These are phyloP conservation scores for Creontiades dilutus DNA, from an alignment of 2,888 invertebrate genomes.

Conservation along the genomic window DNA sequence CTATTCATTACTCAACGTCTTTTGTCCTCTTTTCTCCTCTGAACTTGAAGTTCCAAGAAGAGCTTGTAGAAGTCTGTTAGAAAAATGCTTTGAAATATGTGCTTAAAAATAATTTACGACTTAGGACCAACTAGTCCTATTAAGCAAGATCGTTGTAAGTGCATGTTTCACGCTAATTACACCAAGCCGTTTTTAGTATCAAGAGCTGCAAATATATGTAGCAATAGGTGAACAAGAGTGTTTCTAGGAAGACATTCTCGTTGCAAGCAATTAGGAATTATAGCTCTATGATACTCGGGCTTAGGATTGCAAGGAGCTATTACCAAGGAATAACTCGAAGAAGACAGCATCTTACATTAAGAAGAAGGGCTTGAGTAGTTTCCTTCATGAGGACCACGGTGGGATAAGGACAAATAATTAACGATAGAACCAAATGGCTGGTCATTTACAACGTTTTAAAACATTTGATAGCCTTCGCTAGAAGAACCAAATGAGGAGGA, in stretches of 20 bases:
- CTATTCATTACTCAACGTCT: too few relatives aligned
- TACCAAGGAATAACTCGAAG: not conserved
- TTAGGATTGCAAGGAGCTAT: not conserved
- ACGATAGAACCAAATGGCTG: not conserved
- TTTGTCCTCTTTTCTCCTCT: too few relatives aligned
- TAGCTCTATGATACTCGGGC: not conserved
- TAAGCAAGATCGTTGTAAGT: not conserved
- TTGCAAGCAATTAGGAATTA: conserved; percentile 12
- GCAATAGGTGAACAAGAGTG: not conserved
- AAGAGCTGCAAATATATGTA: conserved; percentile 20
- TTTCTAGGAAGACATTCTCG: conserved; percentile 10
- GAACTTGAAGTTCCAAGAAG: too few relatives aligned
- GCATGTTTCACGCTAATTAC: conserved; percentile 3
- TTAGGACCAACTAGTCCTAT: not conserved
- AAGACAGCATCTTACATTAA: not conserved
- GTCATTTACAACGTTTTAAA: too few relatives aligned
- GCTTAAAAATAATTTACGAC: conserved; percentile 6
- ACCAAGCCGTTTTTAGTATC: not conserved
- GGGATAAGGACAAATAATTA: not conserved
- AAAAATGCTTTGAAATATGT: not conserved
- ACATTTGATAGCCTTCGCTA: too few relatives aligned
- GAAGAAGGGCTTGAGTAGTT: not conserved
- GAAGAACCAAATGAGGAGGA: too few relatives aligned
- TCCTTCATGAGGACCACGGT: not conserved
- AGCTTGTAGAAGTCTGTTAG: not conserved